Conservation (phyloP, 1,140 invertebrate species). For the Drosophila varians region DNA sequence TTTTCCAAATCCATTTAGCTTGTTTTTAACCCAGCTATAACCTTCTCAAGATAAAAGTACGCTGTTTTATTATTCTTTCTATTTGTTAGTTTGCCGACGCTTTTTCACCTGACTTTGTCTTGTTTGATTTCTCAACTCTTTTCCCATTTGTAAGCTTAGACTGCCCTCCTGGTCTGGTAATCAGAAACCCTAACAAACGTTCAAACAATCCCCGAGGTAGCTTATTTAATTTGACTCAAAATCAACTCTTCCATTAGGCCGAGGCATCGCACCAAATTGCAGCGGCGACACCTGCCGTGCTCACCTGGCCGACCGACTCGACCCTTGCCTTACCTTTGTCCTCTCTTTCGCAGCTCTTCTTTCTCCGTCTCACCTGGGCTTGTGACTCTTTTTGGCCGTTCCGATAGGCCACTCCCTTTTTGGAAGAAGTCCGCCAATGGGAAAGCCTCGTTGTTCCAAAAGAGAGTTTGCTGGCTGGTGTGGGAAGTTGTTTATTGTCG, state of each 20-base stretch:
- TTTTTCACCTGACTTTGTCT: background rate
- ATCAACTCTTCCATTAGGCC: constrained; percentile 56
- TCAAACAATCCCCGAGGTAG: constrained; percentile 35
- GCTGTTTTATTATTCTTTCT: background rate
- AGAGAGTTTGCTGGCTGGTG: constrained; percentile 5
- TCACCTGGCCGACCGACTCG: constrained; percentile 13
- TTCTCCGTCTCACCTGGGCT: constrained; percentile 1
- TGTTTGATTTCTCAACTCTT: background rate
- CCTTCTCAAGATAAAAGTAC: constrained; percentile 1
- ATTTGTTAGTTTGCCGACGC: constrained; percentile 30
- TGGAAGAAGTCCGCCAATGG: constrained; percentile 39
- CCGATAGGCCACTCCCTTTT: constrained; percentile 39
- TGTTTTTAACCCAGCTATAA: background rate
- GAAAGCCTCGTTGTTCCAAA: background rate
- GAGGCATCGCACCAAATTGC: constrained; percentile 54
- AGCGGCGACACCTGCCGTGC: constrained; percentile 62
- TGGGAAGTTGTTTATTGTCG: constrained; percentile 37
- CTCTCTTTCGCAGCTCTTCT: background rate
- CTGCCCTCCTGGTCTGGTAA: constrained; percentile 26
- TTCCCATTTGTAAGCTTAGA: too few relatives aligned
- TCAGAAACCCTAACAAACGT: constrained; percentile 40
- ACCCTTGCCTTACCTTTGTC: background rate
- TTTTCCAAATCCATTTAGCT: too few relatives aligned
- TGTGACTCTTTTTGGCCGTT: background rate
- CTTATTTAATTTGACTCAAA: constrained; percentile 52